phyloP scores from a whole-genome alignment of 1,140 invertebrate genomes.

The Venturia canescens region DNA sequence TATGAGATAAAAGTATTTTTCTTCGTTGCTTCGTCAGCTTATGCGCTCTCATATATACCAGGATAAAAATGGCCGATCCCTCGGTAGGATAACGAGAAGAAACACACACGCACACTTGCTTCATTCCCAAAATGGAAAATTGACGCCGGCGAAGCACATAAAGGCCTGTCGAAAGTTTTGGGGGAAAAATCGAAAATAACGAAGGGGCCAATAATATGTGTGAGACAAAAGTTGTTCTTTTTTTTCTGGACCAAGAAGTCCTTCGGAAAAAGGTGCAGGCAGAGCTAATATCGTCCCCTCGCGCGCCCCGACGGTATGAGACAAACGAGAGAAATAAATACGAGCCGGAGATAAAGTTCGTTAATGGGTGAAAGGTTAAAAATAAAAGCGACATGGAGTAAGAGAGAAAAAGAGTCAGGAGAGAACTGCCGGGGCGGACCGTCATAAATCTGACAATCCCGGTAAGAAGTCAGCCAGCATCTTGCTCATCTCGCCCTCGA shows the following conservation, averaged over 20 bases:
- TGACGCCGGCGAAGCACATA: background rate
- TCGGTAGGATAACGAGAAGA: background rate
- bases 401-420: constrained; percentile 1
- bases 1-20: constrained; percentile 12
- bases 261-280: constrained; percentile 37
- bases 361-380: constrained; percentile 77
- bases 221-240: constrained; percentile 16
- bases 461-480: constrained; percentile 58
- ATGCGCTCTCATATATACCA: background rate
- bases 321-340: constrained; percentile 61
- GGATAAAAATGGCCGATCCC: background rate
- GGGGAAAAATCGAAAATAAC: constrained; percentile 43
- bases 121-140: constrained; percentile 19
- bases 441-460: constrained; percentile 71
- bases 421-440: constrained; percentile 54
- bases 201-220: background rate
- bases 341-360: constrained; percentile 72
- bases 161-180: constrained; percentile 17
- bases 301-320: background rate
- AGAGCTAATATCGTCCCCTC: constrained; percentile 32
- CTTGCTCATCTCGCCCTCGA: constrained; percentile 6
- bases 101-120: background rate
- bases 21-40: constrained; percentile 1
- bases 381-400: constrained; percentile 66
- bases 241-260: constrained; percentile 23